A percentile compares a stretch with the other conserved stretches of the same genome.
Conservation (phyloP, 2,888 invertebrate species). For the Eumacrocentrus americanus region DNA sequence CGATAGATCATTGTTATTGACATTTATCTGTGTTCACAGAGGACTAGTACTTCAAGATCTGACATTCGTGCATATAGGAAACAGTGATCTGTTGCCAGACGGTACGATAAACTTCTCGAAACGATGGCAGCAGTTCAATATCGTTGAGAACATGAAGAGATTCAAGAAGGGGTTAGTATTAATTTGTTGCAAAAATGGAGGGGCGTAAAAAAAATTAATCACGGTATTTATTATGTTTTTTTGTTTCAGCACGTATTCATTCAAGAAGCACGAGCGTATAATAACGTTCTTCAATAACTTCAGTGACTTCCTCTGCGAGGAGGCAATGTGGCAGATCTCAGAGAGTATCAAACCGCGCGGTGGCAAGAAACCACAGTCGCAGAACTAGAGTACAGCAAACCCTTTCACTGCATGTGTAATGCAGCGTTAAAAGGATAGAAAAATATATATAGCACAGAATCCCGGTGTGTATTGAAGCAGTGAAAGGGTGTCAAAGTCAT, state of each 20-base stretch:
- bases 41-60: slow-evolving; percentile 97
- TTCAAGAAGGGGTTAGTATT: slow-evolving; percentile 90
- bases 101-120: slow-evolving; percentile 95
- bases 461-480: slow-evolving; percentile 23
- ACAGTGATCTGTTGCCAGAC: slow-evolving; percentile 86
- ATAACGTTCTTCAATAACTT: slow-evolving; percentile 96
- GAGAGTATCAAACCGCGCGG: slow-evolving; percentile 94
- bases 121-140: slow-evolving; percentile 98
- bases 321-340: slow-evolving; percentile 98
- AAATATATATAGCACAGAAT: slow-evolving; percentile 1
- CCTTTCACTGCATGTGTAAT: slow-evolving; percentile 39
- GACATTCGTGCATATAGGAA: slow-evolving; percentile 98
- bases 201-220: neutral
- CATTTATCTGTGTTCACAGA: slow-evolving; percentile 67
- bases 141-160: slow-evolving; percentile 96
- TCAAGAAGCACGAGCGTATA: slow-evolving; percentile 92
- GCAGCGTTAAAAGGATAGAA: neutral
- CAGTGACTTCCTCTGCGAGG: slow-evolving; percentile 93
- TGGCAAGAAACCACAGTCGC: slow-evolving; percentile 64
- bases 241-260: slow-evolving; percentile 81
- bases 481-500: slow-evolving; percentile 42
- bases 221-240: slow-evolving; percentile 28
- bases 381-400: slow-evolving; percentile 50
- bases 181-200: neutral
- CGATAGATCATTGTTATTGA: neutral